Evolutionary conservation across 2,888 invertebrate genomes (phyloP).

Genomic region (Artemia sp.): DNA sequence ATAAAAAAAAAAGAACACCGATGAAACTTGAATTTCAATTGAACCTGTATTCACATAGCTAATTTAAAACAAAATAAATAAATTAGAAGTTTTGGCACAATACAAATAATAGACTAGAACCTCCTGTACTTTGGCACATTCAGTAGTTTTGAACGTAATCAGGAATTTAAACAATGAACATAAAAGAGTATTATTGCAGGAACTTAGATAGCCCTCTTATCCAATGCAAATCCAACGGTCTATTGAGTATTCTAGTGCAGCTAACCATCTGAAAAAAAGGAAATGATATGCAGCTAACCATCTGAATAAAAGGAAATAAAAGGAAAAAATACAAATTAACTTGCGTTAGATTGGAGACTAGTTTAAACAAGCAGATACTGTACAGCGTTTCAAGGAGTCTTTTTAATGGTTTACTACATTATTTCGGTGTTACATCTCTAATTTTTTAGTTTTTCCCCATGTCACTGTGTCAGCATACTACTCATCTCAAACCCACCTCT

Average conservation of each 20-base stretch:
- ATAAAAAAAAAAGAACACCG: too few relatives aligned
- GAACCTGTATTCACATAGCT: too few relatives aligned
- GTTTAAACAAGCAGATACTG: too few relatives aligned
- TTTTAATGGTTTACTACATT: too few relatives aligned
- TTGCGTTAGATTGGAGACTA: neutral
- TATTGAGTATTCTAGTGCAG: conserved; percentile 82
- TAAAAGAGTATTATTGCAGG: conserved; percentile 15
- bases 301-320: neutral
- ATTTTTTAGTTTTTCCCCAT: too few relatives aligned
- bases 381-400: too few relatives aligned
- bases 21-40: too few relatives aligned
- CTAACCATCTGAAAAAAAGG: conserved; percentile 58
- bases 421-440: too few relatives aligned
- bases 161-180: conserved; percentile 1
- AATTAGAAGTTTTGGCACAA: conserved; percentile 7
- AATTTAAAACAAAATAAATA: neutral
- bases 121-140: neutral
- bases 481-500: too few relatives aligned
- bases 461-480: too few relatives aligned
- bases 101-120: neutral
- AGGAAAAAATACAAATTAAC: neutral
- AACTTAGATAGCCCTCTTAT: conserved; percentile 24
- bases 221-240: conserved; percentile 51
- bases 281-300: neutral
- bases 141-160: neutral